phyloP scores from a whole-genome alignment of 2,888 invertebrate genomes.

The Diaprepes abbreviatus region DNA sequence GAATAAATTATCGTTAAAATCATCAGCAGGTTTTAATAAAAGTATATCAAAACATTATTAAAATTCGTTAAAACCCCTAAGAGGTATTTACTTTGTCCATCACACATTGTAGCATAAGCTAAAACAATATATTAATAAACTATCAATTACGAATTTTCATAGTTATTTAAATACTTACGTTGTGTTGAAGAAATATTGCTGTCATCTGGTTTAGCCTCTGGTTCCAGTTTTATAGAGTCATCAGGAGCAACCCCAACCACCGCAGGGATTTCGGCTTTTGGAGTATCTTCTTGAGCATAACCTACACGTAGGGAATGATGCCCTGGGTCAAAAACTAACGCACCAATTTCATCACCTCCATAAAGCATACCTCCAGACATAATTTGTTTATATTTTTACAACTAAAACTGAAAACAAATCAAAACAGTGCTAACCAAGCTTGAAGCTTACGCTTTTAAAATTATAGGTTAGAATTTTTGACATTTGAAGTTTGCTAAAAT shows the following conservation, averaged over 20 bases:
- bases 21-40: too few relatives aligned
- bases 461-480: not conserved
- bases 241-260: conserved; percentile 88
- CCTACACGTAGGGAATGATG: conserved; percentile 92
- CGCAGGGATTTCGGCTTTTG: conserved; percentile 97
- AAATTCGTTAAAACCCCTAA: too few relatives aligned
- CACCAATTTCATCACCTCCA: conserved; percentile 98
- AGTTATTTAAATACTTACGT: conserved; percentile 53
- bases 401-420: not conserved
- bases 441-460: not conserved
- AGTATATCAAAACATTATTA: too few relatives aligned
- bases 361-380: conserved; percentile 83
- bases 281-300: conserved; percentile 98
- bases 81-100: too few relatives aligned
- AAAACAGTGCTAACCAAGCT: conserved; percentile 1
- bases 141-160: too few relatives aligned
- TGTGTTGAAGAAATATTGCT: conserved; percentile 60
- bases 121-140: too few relatives aligned
- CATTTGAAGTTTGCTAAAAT: not conserved
- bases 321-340: conserved; percentile 96
- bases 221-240: conserved; percentile 77
- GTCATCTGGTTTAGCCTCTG: conserved; percentile 83
- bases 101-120: too few relatives aligned
- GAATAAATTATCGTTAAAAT: too few relatives aligned
- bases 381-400: not conserved